Conservation (phyloP, 2,888 invertebrate species). For the Idaea aversata region DNA sequence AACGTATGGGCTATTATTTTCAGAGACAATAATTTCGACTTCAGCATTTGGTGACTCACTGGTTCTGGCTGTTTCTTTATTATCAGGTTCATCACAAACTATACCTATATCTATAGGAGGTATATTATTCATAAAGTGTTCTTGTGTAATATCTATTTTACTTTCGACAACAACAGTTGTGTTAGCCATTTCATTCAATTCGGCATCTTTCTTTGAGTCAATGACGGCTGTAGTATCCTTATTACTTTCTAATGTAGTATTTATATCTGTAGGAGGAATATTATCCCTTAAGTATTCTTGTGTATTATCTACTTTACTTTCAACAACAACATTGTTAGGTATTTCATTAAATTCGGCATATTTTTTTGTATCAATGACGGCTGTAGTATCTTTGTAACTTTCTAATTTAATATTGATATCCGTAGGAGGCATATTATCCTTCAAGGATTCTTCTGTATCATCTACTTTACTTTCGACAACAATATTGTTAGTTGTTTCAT, state of each 20-base stretch:
- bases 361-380: neutral
- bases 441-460: neutral
- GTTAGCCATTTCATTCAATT: neutral
- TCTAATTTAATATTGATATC: neutral
- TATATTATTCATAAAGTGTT: neutral
- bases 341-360: neutral
- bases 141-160: neutral
- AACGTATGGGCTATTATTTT: constrained; percentile 56
- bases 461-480: neutral
- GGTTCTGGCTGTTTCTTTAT: neutral
- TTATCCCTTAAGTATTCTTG: too few relatives aligned
- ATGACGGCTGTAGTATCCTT: too few relatives aligned
- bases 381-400: neutral
- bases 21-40: constrained; percentile 46
- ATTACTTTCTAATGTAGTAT: too few relatives aligned
- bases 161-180: neutral
- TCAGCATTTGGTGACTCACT: constrained; percentile 3
- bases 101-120: neutral
- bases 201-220: neutral
- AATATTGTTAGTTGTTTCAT: neutral
- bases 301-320: too few relatives aligned
- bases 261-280: too few relatives aligned
- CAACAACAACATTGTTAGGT: too few relatives aligned
- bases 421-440: neutral
- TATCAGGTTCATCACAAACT: neutral